phyloP scores from a whole-genome alignment of 2,113 vertebrate species.

The Peromyscus polionotus region DNA sequence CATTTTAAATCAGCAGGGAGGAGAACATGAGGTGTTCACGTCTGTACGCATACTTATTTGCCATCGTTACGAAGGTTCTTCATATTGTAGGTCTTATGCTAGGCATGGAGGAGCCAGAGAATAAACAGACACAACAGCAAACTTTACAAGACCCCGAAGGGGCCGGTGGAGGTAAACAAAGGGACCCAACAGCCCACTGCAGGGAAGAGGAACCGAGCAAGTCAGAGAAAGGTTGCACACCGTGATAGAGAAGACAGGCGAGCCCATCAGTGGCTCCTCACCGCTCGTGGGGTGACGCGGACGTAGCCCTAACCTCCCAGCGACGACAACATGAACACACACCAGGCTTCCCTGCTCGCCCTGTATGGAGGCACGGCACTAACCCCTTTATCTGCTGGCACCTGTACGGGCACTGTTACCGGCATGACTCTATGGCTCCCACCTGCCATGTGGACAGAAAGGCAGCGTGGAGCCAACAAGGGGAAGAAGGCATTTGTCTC shows the following conservation, averaged over 20 bases:
- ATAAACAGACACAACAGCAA: neutral
- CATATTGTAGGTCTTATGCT: rapidly evolving
- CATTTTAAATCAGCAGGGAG: neutral
- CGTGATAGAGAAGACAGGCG: neutral
- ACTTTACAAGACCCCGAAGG: neutral
- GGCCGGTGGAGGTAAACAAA: neutral
- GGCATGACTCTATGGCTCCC: rapidly evolving
- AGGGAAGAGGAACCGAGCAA: neutral
- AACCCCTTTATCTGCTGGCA: rapidly evolving
- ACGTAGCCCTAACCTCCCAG: neutral
- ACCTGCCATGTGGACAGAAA: neutral
- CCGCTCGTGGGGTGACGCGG: neutral
- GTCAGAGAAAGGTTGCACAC: neutral
- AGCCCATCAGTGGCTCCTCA: neutral
- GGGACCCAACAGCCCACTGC: neutral
- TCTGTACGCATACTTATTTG: neutral
- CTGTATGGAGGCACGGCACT: rapidly evolving
- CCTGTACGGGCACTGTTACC: rapidly evolving
- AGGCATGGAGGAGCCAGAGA: neutral
- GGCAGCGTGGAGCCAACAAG: neutral
- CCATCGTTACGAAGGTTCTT: neutral
- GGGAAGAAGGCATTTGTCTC: neutral
- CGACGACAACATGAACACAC: neutral
- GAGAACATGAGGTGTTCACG: neutral
- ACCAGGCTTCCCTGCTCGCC: neutral